Percentiles rank a stretch among this genome's conserved stretches.
phyloP scores from a whole-genome alignment of 2,888 invertebrate species.

The Pyralis farinalis region DNA sequence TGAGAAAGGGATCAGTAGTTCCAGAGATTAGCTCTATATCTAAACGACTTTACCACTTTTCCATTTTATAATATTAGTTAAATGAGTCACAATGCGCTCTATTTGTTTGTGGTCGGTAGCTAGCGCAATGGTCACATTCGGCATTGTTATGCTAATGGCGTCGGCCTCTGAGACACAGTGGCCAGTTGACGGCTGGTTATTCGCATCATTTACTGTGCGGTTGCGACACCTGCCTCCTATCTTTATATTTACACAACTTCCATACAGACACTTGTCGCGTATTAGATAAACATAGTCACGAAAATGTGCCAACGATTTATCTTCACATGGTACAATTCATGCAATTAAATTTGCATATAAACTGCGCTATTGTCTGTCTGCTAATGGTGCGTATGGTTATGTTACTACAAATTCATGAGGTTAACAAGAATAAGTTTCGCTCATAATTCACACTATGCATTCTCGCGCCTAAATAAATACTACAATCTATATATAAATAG shows the following conservation, averaged over 20 bases:
- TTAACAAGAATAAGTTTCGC: conserved; percentile 17
- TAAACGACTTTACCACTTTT: no score
- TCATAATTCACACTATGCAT: background rate
- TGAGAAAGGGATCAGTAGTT: no score
- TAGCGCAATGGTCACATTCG: conserved; percentile 22
- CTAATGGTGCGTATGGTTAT: conserved; percentile 13
- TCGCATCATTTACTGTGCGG: conserved; percentile 9
- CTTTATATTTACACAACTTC: conserved; percentile 15
- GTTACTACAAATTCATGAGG: conserved; percentile 15
- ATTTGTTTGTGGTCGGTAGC: conserved; percentile 18
- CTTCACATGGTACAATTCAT: conserved; percentile 20
- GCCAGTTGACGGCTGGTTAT: conserved; percentile 17
- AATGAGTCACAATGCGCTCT: conserved; percentile 20
- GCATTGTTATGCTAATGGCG: conserved; percentile 42
- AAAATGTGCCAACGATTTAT: conserved; percentile 6
- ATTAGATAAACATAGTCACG: conserved; percentile 11
- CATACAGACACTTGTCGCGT: conserved; percentile 15
- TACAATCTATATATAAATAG: no score
- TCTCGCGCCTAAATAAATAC: background rate
- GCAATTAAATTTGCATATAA: conserved; percentile 36
- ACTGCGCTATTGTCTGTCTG: conserved; percentile 33
- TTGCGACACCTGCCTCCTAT: background rate
- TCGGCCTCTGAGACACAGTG: conserved; percentile 31
- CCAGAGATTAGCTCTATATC: no score
- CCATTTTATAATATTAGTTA: no score